Evolutionary conservation across 2,113 vertebrate species (phyloP).

Genomic region (Patagioenas fasciata): DNA sequence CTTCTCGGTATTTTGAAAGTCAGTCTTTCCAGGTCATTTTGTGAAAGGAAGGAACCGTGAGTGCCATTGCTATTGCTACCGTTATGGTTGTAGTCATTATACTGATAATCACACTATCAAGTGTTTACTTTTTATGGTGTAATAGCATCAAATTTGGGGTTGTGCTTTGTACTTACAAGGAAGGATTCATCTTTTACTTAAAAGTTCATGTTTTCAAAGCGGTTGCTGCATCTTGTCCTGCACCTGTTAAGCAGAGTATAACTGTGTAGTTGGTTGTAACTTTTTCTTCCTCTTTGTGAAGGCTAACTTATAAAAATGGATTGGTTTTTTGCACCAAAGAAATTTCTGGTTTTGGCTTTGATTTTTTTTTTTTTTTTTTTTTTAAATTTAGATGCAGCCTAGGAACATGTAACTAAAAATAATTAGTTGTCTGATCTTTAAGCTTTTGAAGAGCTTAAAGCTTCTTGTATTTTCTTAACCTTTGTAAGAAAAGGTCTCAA

Average conservation of each 20-base stretch:
- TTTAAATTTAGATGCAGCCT: not conserved
- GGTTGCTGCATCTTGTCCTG: not conserved
- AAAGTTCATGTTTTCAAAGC: not conserved
- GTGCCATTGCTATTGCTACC: not conserved
- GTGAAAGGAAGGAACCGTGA: not conserved
- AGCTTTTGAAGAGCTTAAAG: not conserved
- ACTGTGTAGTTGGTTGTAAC: not conserved
- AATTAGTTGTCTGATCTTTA: not conserved
- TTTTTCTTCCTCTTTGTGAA: not conserved
- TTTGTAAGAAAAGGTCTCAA: not conserved
- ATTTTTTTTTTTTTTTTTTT: conserved; percentile 4
- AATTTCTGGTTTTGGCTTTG: not conserved
- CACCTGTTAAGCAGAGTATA: not conserved
- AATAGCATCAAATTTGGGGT: not conserved
- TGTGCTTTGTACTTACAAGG: not conserved
- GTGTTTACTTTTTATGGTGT: not conserved
- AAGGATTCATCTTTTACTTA: not conserved
- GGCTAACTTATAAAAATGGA: not conserved
- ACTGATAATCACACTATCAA: not conserved
- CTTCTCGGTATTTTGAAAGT: not conserved
- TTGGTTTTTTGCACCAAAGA: not conserved
- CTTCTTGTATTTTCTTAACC: not conserved
- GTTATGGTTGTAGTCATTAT: not conserved
- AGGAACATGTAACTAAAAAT: not conserved
- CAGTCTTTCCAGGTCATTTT: not conserved